Conservation (phyloP, 2,888 invertebrate species). For the Synanthedon myopaeformis region DNA sequence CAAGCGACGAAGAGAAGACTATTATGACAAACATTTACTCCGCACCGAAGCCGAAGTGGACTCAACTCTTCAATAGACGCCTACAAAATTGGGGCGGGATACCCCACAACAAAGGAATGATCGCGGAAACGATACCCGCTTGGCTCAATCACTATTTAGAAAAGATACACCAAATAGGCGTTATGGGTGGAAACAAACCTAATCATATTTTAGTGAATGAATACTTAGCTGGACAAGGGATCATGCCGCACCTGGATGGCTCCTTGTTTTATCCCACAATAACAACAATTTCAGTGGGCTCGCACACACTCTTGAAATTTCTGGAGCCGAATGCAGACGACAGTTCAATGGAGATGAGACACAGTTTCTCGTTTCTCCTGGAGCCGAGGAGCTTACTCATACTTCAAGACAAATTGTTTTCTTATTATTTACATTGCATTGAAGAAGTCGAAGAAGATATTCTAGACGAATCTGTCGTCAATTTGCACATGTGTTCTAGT, state of each 20-base stretch:
- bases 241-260: conserved; percentile 97
- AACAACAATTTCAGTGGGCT: conserved; percentile 91
- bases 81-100: conserved; percentile 99
- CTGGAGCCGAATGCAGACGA: conserved; percentile 62
- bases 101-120: conserved; percentile 93
- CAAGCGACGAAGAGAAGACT: conserved; percentile 75
- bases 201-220: conserved; percentile 97
- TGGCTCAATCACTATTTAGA: conserved; percentile 84
- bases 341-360: conserved; percentile 28
- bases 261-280: conserved; percentile 93
- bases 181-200: conserved; percentile 80
- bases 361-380: conserved; percentile 80
- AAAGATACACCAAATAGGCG: conserved; percentile 74
- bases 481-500: conserved; percentile 73
- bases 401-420: conserved; percentile 85
- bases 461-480: conserved; percentile 71
- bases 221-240: conserved; percentile 93
- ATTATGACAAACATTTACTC: conserved; percentile 80
- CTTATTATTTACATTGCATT: conserved; percentile 88
- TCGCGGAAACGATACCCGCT: conserved; percentile 87
- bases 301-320: conserved; percentile 91
- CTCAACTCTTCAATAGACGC: conserved; percentile 87
- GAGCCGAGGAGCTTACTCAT: conserved; percentile 91
- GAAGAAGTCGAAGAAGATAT: conserved; percentile 76
- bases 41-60: conserved; percentile 96